Conservation (phyloP, 2,113 vertebrate species). For the Carassius carassius region DNA sequence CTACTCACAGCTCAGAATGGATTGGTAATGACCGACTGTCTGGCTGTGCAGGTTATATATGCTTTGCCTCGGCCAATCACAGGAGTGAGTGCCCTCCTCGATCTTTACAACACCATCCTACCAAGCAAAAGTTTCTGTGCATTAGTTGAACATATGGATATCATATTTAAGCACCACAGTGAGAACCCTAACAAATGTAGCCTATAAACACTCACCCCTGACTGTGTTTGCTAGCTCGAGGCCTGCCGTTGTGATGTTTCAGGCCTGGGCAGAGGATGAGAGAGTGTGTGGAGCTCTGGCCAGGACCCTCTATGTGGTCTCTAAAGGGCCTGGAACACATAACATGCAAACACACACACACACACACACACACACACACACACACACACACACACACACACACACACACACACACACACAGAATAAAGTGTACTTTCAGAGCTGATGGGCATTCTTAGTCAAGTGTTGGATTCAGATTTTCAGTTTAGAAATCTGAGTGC, state of each 20-base stretch:
- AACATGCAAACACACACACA: constrained; percentile 36
- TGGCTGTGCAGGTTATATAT: constrained; percentile 57
- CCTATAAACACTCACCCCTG: constrained; percentile 30
- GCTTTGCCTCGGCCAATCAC: constrained; percentile 32
- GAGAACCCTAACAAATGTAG: constrained; percentile 14
- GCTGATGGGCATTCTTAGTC: background rate
- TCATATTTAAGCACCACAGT: constrained; percentile 15
- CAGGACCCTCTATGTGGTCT: constrained; percentile 64
- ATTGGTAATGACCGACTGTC: constrained; percentile 76
- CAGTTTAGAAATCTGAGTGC: background rate
- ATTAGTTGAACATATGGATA: background rate
- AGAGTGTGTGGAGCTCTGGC: constrained; percentile 63
- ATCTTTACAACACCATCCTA: background rate
- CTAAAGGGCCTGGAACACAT: constrained; percentile 37
- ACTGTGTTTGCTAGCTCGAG: constrained; percentile 5
- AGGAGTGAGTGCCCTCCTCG: background rate
- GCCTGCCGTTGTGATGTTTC: constrained; percentile 38
- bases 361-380: constrained; percentile 20
- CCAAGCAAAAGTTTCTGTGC: background rate
- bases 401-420: constrained; percentile 23
- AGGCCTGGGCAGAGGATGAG: constrained; percentile 58
- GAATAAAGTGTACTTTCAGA: background rate
- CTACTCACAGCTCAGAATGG: constrained; percentile 74
- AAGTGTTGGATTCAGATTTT: background rate
- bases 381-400: constrained; percentile 37